These are phyloP conservation scores for Cantharis rustica DNA, from an alignment of 2,888 invertebrate genomes.

Conservation along the genomic window DNA sequence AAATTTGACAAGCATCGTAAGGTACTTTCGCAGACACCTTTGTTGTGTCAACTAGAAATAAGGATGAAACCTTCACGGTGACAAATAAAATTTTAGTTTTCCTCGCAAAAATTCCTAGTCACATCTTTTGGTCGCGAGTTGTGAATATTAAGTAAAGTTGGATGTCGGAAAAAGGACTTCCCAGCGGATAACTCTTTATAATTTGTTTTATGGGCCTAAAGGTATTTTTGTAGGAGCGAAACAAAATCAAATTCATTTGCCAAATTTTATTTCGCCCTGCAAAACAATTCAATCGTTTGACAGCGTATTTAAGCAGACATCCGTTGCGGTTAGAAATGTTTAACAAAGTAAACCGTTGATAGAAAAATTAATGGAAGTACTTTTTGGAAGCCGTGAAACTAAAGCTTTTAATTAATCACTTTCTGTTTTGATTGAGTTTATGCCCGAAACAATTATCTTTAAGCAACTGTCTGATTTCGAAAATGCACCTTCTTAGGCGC, in stretches of 20 bases:
- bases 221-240: background rate
- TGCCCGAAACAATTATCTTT: slow-evolving; percentile 7
- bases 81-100: background rate
- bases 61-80: background rate
- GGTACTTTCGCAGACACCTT: background rate
- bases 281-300: background rate
- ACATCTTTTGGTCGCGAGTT: background rate
- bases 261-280: background rate
- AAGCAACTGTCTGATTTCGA: slow-evolving; percentile 4
- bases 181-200: background rate
- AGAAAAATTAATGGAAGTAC: background rate
- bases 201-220: background rate
- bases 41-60: background rate
- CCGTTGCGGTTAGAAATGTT: background rate
- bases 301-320: background rate
- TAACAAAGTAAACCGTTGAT: background rate
- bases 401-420: slow-evolving; percentile 9
- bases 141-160: background rate
- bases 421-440: background rate
- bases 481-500: background rate
- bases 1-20: background rate
- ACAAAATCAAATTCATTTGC: background rate
- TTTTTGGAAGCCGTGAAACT: background rate
- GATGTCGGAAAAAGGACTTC: background rate
- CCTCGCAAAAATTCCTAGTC: background rate